Evolutionary conservation across 2,113 vertebrate genomes (phyloP).

Genomic region (Rostratula benghalensis): DNA sequence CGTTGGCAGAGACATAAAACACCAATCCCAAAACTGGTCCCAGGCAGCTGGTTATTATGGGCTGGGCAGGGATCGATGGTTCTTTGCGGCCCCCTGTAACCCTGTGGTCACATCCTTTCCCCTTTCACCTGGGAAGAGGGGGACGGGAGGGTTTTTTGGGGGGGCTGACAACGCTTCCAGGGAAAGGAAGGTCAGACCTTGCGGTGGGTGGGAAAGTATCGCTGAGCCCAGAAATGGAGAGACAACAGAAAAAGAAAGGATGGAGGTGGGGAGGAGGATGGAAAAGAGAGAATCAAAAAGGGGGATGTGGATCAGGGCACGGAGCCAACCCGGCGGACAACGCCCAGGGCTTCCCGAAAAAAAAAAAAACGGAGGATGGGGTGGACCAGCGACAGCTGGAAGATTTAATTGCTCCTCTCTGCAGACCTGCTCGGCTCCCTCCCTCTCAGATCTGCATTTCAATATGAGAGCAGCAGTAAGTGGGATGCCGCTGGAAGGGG

Average conservation of each 20-base stretch:
- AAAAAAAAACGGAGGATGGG: constrained; percentile 28
- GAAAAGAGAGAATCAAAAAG: background rate
- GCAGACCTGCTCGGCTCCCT: constrained; percentile 70
- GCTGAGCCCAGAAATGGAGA: background rate
- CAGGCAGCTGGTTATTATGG: background rate
- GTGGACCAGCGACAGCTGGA: constrained; percentile 76
- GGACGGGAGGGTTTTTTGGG: background rate
- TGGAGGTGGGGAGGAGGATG: background rate
- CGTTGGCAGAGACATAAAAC: background rate
- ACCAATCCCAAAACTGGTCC: background rate
- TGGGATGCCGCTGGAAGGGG: constrained; percentile 80
- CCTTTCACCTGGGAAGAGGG: background rate
- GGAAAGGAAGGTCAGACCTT: background rate
- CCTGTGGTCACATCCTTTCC: background rate
- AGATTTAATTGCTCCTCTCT: constrained; percentile 81
- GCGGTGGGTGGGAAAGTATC: background rate
- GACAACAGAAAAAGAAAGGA: background rate
- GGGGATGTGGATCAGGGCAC: background rate
- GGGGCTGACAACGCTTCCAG: background rate
- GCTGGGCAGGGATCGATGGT: background rate
- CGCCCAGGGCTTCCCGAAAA: constrained; percentile 46
- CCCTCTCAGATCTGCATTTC: constrained; percentile 80
- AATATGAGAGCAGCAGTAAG: constrained; percentile 80
- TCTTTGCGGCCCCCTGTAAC: background rate
- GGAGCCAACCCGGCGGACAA: background rate